Conservation (phyloP, 2,888 invertebrate species). For the Drosophila cracens region DNA sequence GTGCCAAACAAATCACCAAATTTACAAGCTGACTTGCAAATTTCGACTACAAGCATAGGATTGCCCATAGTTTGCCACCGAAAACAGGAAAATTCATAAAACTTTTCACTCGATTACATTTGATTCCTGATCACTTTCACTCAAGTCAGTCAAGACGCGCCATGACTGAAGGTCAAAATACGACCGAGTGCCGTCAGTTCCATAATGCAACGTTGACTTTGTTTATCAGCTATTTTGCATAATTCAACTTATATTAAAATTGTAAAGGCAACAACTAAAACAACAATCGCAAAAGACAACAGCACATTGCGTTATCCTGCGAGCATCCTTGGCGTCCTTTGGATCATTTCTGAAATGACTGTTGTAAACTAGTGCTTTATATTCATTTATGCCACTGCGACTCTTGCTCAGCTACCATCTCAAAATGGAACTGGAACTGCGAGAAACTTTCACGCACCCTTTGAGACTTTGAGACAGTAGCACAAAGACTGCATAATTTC, state of each 20-base stretch:
- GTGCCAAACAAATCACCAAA: slow-evolving; percentile 55
- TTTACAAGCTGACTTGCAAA: slow-evolving; percentile 72
- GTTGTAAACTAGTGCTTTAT: slow-evolving; percentile 69
- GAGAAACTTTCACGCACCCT: not conserved
- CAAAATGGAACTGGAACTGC: slow-evolving; percentile 14
- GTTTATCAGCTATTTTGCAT: slow-evolving; percentile 60
- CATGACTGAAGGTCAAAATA: slow-evolving; percentile 13
- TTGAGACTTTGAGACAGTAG: slow-evolving; percentile 1
- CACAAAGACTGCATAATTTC: slow-evolving; percentile 30
- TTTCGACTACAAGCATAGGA: slow-evolving; percentile 23
- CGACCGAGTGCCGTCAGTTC: not conserved
- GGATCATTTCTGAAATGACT: slow-evolving; percentile 62
- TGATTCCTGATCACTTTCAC: slow-evolving; percentile 13
- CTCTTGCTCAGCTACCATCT: slow-evolving; percentile 26
- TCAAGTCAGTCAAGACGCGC: slow-evolving; percentile 1
- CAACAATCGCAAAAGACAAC: slow-evolving; percentile 1
- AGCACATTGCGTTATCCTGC: slow-evolving; percentile 21
- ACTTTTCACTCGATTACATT: not conserved
- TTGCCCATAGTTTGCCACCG: slow-evolving; percentile 40
- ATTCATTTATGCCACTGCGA: slow-evolving; percentile 67
- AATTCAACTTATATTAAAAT: slow-evolving; percentile 71
- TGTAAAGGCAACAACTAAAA: slow-evolving; percentile 47
- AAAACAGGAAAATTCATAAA: slow-evolving; percentile 8
- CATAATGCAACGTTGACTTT: slow-evolving; percentile 27
- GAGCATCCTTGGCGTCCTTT: slow-evolving; percentile 8